Base-by-base conservation (phyloP, 2,113 vertebrate species). In the Eptesicus fuscus region DNA sequence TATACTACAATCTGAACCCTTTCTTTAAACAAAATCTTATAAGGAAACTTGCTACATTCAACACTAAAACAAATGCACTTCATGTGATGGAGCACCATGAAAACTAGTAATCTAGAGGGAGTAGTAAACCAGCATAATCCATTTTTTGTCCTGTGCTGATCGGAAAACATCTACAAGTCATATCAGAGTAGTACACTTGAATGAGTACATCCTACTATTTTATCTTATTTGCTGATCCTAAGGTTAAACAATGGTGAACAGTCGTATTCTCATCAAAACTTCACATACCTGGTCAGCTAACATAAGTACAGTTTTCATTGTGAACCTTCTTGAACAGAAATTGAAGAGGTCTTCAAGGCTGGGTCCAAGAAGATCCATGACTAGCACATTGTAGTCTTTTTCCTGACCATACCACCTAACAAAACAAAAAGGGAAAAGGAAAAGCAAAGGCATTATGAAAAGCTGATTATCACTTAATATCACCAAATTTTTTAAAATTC, bases 261-360 rank as follows among this genome's bases (percentile, higher is more conserved):
- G 12, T 44, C 44, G 3, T n/a, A 91, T 78, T 93, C 47, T 89
- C 77, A 65, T 63, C 49, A 63, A 95, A 96, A 86, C 67, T 88
- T 93, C 69, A 98, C 98, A 1, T 98, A 99, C 99, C 99, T 99
- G 99, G 98, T 99, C 99, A 98, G 99, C 99, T 98, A 99, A 98
- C 99, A 99, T 99, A 93, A 99, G 99, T 97, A 99, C 99, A 78
- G 99, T 99, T 98, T 99, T 99, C 99, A 99, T 99, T 76, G 99
- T 99, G 98, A 99, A 99, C 96, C 99, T 99, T 97, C 99, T 99
- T 83, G 99, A 99, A 98, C 99, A 99, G 98, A 99, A 99, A 98
- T 99, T 99, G 98, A 99, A 99, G 71, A 99, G 99, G 96, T 99
- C 99, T 98, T 99, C 99, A 8, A 99, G 98, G 98, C 99, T 99